Evolutionary conservation across 2,113 vertebrate genomes (phyloP).

Genomic region (Diglossa brunneiventris): DNA sequence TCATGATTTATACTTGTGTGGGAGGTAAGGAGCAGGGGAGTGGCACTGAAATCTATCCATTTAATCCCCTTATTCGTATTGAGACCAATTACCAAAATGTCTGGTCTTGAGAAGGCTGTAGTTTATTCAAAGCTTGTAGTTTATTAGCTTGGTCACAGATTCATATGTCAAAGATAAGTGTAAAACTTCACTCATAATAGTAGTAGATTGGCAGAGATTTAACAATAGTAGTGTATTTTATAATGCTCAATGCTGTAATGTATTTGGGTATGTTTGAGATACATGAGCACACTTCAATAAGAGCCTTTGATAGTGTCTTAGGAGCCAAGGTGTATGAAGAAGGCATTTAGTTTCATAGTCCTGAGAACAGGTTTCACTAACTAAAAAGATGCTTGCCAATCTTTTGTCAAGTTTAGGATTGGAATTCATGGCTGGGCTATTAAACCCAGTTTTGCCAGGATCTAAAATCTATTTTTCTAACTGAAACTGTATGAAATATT

Average conservation of each 20-base stretch:
- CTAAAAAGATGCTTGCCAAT: slow-evolving; percentile 61
- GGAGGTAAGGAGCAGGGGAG: neutral
- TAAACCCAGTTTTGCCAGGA: neutral
- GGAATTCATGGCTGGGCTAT: neutral
- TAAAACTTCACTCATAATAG: slow-evolving; percentile 74
- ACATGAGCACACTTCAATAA: slow-evolving; percentile 58
- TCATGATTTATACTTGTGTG: neutral
- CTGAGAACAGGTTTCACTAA: slow-evolving; percentile 57
- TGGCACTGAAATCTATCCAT: slow-evolving; percentile 46
- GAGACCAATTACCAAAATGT: slow-evolving; percentile 74
- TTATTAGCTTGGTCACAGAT: slow-evolving; percentile 61
- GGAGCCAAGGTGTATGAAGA: slow-evolving; percentile 44
- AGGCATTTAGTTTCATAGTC: slow-evolving; percentile 67
- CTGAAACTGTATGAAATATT: neutral
- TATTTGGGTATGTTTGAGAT: slow-evolving; percentile 75
- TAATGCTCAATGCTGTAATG: slow-evolving; percentile 72
- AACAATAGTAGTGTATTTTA: slow-evolving; percentile 58
- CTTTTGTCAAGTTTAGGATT: slow-evolving; percentile 19
- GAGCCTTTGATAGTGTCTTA: slow-evolving; percentile 70
- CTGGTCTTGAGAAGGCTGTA: slow-evolving; percentile 56
- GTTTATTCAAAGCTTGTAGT: slow-evolving; percentile 65
- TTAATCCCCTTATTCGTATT: slow-evolving; percentile 73
- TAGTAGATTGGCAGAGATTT: slow-evolving; percentile 77
- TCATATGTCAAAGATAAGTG: slow-evolving; percentile 77
- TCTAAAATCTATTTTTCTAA: neutral